Percentiles rank a stretch among this genome's conserved stretches.
phyloP scores from a whole-genome alignment of 2,888 invertebrate genomes.

The Ormyrus rosae region DNA sequence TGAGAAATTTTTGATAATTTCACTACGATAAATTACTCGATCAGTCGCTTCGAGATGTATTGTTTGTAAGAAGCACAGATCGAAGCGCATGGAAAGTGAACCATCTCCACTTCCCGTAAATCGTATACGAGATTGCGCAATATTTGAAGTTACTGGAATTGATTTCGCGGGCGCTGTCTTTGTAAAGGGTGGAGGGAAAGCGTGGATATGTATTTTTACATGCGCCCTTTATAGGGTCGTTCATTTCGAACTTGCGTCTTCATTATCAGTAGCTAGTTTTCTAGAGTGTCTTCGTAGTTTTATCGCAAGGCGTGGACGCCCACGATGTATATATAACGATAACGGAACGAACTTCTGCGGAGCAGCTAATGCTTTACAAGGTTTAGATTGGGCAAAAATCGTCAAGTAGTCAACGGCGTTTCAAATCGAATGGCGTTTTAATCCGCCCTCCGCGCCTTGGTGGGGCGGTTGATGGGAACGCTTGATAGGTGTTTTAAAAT shows the following conservation, averaged over 20 bases:
- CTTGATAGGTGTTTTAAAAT: not conserved
- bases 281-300: slow-evolving; percentile 2
- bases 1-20: too few species aligned
- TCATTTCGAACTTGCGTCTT: slow-evolving; percentile 68
- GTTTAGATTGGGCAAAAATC: not conserved
- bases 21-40: too few species aligned
- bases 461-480: too few species aligned
- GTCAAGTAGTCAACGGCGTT: not conserved
- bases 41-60: too few species aligned
- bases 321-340: slow-evolving; percentile 26
- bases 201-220: slow-evolving; percentile 70
- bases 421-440: not conserved
- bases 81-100: too few species aligned
- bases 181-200: slow-evolving; percentile 60
- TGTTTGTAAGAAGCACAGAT: too few species aligned
- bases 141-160: slow-evolving; percentile 61
- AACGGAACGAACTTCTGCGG: slow-evolving; percentile 31
- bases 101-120: not conserved
- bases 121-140: slow-evolving; percentile 38
- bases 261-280: slow-evolving; percentile 64
- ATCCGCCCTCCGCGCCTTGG: not conserved
- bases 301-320: slow-evolving; percentile 59
- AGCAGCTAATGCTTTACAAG: not conserved
- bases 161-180: slow-evolving; percentile 69
- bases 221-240: slow-evolving; percentile 70